Percentiles rank a stretch among this genome's conserved stretches.
These are phyloP conservation scores for Rosalia funebris DNA, from an alignment of 2,888 invertebrate species.

Conservation along the genomic window DNA sequence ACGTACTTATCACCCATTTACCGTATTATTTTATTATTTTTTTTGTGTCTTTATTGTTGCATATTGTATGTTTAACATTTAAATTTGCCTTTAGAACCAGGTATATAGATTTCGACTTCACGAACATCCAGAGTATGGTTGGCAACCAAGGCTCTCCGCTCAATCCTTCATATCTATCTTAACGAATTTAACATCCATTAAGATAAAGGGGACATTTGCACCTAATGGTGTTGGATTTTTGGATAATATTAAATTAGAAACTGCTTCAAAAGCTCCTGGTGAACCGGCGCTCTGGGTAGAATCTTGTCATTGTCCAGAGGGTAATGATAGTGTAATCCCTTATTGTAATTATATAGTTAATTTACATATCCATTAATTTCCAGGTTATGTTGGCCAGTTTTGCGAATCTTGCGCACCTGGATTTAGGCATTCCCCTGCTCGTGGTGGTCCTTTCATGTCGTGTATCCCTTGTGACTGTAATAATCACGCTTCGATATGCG, in stretches of 20 bases:
- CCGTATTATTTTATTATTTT: too few relatives aligned
- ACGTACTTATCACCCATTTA: too few relatives aligned
- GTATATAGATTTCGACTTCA: conserved; percentile 88
- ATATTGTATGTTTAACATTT: too few relatives aligned
- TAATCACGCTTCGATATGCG: conserved; percentile 95
- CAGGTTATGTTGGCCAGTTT: conserved; percentile 87
- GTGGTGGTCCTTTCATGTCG: conserved; percentile 80
- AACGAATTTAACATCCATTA: conserved; percentile 93
- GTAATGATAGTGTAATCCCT: conserved; percentile 53
- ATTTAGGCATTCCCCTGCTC: conserved; percentile 89
- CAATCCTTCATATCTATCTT: conserved; percentile 92
- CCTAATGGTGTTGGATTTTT: conserved; percentile 87
- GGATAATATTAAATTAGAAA: conserved; percentile 88
- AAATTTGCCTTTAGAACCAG: conserved; percentile 69
- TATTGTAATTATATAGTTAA: not conserved
- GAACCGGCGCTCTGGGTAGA: conserved; percentile 92
- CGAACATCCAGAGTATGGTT: conserved; percentile 82
- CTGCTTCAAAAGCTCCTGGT: conserved; percentile 80
- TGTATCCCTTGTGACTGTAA: conserved; percentile 98
- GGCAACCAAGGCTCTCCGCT: conserved; percentile 91
- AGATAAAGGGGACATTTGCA: conserved; percentile 92
- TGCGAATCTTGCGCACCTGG: conserved; percentile 98
- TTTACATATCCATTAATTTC: conserved; percentile 28
- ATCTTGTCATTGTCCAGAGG: conserved; percentile 88
- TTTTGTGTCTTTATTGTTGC: too few relatives aligned